These are phyloP conservation scores for Ariopsis seemanni DNA, from an alignment of 2,113 vertebrate species.

Conservation along the genomic window DNA sequence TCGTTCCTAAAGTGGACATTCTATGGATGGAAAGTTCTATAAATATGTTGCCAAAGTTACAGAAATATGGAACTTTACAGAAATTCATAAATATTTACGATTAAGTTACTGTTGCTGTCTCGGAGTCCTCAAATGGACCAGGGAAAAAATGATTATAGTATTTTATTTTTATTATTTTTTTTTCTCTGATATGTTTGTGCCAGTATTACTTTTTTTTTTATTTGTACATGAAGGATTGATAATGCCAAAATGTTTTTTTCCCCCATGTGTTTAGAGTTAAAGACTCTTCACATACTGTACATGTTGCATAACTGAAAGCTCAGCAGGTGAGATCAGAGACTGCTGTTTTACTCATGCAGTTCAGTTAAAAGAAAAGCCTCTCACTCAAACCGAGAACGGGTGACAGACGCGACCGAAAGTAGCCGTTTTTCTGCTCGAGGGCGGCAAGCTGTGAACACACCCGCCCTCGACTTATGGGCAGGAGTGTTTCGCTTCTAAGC, in stretches of 20 bases:
- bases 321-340: constrained; percentile 65
- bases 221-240: constrained; percentile 58
- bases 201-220: constrained; percentile 68
- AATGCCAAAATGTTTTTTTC: constrained; percentile 50
- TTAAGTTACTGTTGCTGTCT: constrained; percentile 61
- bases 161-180: constrained; percentile 56
- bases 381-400: constrained; percentile 69
- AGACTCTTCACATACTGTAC: constrained; percentile 37
- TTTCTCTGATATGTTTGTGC: constrained; percentile 62
- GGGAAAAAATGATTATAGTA: constrained; percentile 48
- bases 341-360: constrained; percentile 48
- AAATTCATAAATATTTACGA: constrained; percentile 54
- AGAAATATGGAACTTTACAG: constrained; percentile 58
- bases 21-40: constrained; percentile 54
- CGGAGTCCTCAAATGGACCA: constrained; percentile 68
- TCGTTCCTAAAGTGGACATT: constrained; percentile 48
- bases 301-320: constrained; percentile 56
- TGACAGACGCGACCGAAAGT: constrained; percentile 71
- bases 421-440: constrained; percentile 73
- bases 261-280: constrained; percentile 38
- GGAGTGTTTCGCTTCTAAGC: constrained; percentile 29
- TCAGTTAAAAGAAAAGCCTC: constrained; percentile 52
- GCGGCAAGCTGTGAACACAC: constrained; percentile 59
- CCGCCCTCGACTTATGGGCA: constrained; percentile 33
- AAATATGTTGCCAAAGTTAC: constrained; percentile 68